These are phyloP conservation scores for Gallinago stenura DNA, from an alignment of 2,797 vertebrate genomes.

Conservation along the genomic window DNA sequence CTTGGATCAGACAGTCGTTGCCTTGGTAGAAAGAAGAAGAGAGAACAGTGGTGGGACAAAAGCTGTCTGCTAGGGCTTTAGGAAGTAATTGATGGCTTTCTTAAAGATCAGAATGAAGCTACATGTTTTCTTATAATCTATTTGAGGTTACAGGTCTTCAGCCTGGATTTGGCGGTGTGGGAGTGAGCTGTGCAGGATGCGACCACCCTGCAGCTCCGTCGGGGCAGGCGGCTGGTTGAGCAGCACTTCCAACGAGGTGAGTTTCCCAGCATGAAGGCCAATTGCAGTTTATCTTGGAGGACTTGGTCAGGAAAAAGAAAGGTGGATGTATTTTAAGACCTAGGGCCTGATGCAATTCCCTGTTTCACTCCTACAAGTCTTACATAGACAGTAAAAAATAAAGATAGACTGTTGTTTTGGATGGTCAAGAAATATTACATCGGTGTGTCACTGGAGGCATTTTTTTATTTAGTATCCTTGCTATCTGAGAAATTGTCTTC, in stretches of 20 bases:
- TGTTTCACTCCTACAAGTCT: neutral
- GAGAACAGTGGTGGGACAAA: neutral
- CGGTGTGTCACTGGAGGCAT: neutral
- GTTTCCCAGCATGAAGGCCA: neutral
- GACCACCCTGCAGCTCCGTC: fast-evolving
- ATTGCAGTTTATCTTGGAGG: neutral
- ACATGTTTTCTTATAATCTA: neutral
- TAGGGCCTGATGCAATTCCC: neutral
- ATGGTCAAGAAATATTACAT: neutral
- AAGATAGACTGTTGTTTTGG: neutral
- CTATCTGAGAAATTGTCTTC: neutral
- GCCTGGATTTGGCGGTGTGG: fast-evolving
- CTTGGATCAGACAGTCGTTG: fast-evolving
- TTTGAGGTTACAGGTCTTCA: neutral
- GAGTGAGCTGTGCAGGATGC: neutral
- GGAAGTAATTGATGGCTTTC: neutral
- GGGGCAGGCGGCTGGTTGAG: fast-evolving
- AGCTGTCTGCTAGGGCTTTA: neutral
- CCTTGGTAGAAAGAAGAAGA: neutral
- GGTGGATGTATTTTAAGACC: neutral
- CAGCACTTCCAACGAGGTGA: neutral
- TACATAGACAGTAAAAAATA: neutral
- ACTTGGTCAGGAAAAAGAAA: neutral
- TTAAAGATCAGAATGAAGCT: neutral
- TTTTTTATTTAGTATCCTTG: neutral